Percentiles rank a stretch among this genome's conserved stretches.
Evolutionary conservation across 2,113 vertebrate species (phyloP).

Genomic region (Muntiacus reevesi): DNA sequence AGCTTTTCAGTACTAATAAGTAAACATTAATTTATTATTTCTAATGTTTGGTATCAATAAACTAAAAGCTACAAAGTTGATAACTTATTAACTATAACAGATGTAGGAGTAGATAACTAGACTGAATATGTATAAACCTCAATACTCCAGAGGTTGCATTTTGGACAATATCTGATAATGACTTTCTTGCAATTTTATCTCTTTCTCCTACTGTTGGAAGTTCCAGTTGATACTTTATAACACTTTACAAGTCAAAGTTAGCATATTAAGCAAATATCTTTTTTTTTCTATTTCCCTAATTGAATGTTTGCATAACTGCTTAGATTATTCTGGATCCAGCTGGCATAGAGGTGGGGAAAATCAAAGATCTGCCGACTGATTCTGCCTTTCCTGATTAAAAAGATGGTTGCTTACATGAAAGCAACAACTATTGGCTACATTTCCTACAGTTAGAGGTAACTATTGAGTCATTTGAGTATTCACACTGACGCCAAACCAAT

Average conservation of each 20-base stretch:
- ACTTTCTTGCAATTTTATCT: neutral
- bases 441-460: neutral
- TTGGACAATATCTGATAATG: neutral
- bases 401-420: neutral
- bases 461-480: neutral
- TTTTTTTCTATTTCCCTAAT: neutral
- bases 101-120: neutral
- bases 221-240: neutral
- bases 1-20: neutral
- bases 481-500: neutral
- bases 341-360: neutral
- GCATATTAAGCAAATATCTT: conserved; percentile 24
- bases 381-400: conserved; percentile 1
- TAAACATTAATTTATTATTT: conserved; percentile 20
- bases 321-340: conserved; percentile 15
- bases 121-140: neutral
- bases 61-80: neutral
- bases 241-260: neutral
- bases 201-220: neutral
- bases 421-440: neutral
- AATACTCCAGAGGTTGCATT: neutral
- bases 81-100: neutral
- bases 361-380: neutral
- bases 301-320: conserved; percentile 10
- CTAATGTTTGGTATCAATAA: conserved; percentile 14